These are phyloP conservation scores for Diuraphis noxia DNA, from an alignment of 1,140 invertebrate species.

Conservation along the genomic window DNA sequence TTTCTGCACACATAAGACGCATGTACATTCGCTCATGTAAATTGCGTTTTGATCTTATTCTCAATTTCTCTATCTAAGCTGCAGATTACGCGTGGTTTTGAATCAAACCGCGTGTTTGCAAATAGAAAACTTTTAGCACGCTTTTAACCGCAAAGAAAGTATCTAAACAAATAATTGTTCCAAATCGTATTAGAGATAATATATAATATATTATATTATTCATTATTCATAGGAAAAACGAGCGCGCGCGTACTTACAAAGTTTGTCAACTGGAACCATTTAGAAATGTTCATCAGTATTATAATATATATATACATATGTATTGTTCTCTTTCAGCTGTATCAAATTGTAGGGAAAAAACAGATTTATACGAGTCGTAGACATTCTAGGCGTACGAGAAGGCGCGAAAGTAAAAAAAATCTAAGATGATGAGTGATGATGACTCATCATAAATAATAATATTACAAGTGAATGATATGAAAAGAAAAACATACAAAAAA, in stretches of 20 bases:
- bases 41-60: neutral
- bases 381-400: neutral
- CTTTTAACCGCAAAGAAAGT: constrained; percentile 7
- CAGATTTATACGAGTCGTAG: neutral
- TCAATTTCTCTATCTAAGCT: neutral
- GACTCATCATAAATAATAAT: neutral
- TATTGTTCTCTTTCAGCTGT: neutral
- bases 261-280: constrained; percentile 16
- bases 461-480: neutral
- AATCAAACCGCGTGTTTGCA: neutral
- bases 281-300: neutral
- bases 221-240: neutral
- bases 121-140: constrained; percentile 16
- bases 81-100: neutral
- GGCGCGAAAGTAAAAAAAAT: constrained; percentile 1
- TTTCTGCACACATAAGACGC: neutral
- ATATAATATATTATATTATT: neutral
- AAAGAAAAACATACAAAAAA: constrained; percentile 12
- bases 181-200: neutral
- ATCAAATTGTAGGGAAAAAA: neutral
- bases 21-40: neutral
- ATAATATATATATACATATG: neutral
- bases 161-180: neutral
- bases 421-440: neutral
- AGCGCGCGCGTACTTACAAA: neutral